Percentiles rank a stretch among this genome's conserved stretches.
Conservation (phyloP, 1,140 invertebrate species). For the Philopotamus ludificatus region DNA sequence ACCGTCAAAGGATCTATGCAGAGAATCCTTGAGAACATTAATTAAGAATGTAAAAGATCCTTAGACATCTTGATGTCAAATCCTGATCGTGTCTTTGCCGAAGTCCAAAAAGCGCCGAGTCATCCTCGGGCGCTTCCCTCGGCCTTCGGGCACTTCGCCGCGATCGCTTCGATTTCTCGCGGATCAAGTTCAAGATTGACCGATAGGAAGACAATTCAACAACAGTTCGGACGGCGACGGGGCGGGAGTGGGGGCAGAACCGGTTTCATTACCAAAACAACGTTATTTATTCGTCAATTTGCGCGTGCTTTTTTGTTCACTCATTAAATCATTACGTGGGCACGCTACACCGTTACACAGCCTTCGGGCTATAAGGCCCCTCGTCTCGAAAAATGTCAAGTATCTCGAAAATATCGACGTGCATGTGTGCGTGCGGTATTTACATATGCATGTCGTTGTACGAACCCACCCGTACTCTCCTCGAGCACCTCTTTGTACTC, state of each 20-base stretch:
- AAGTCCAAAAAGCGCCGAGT: too few species aligned
- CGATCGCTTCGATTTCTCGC: not conserved
- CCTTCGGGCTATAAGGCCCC: slow-evolving; percentile 1
- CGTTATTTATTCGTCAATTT: not conserved
- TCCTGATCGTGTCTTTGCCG: too few species aligned
- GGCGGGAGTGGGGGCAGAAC: not conserved
- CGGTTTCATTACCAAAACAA: not conserved
- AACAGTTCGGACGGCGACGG: too few species aligned
- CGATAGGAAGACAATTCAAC: not conserved
- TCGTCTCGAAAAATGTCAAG: slow-evolving; percentile 35
- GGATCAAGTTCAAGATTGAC: not conserved
- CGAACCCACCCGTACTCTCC: slow-evolving; percentile 1
- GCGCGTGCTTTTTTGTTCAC: not conserved
- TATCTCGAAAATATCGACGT: slow-evolving; percentile 25
- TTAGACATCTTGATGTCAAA: too few species aligned
- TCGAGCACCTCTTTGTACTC: slow-evolving; percentile 28
- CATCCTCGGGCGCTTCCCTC: not conserved
- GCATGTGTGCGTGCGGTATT: slow-evolving; percentile 15
- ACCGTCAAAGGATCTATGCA: too few species aligned
- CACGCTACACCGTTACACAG: not conserved
- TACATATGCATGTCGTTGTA: slow-evolving; percentile 35
- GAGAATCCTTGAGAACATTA: too few species aligned
- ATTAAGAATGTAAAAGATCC: too few species aligned
- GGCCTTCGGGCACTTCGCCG: not conserved
- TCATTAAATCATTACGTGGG: slow-evolving; percentile 4